Percentiles rank a stretch among this genome's conserved stretches.
Conservation (phyloP, 2,888 invertebrate genomes). For the Apamea anceps region DNA sequence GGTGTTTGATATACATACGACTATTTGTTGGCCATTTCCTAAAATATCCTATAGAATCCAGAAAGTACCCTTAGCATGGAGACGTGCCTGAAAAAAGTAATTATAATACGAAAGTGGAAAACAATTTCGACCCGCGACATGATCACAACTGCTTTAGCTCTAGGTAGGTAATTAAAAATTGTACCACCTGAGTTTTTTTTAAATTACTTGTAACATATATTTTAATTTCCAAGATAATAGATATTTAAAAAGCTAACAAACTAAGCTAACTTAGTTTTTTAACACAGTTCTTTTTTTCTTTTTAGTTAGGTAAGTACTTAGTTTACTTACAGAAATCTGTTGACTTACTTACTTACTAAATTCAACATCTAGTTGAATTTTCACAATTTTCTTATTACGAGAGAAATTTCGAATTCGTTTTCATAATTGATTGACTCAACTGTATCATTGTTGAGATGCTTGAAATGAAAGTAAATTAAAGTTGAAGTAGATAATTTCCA, state of each 20-base stretch:
- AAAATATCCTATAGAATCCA: constrained; percentile 5
- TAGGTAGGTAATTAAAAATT: not conserved
- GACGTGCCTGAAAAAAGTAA: too few species aligned
- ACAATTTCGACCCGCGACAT: not conserved
- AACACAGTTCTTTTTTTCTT: too few species aligned
- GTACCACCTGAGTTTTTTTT: not conserved
- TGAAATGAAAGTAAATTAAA: constrained; percentile 52
- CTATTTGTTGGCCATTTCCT: not conserved
- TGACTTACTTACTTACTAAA: too few species aligned
- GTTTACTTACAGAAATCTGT: too few species aligned
- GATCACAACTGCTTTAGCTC: not conserved
- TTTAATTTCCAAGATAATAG: not conserved
- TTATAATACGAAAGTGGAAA: not conserved
- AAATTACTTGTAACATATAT: not conserved
- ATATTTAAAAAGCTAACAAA: not conserved
- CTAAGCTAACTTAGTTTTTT: too few species aligned
- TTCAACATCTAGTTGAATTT: not conserved
- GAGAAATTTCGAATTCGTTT: constrained; percentile 30
- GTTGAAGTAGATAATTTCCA: constrained; percentile 42
- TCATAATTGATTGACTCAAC: constrained; percentile 39
- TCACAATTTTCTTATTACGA: constrained; percentile 17
- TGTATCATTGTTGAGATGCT: constrained; percentile 21
- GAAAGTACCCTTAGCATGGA: too few species aligned
- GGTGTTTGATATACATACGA: too few species aligned
- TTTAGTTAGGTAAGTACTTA: too few species aligned